Evolutionary conservation across 2,797 vertebrate species (phyloP).

Genomic region (Coracias cyanogaster): DNA sequence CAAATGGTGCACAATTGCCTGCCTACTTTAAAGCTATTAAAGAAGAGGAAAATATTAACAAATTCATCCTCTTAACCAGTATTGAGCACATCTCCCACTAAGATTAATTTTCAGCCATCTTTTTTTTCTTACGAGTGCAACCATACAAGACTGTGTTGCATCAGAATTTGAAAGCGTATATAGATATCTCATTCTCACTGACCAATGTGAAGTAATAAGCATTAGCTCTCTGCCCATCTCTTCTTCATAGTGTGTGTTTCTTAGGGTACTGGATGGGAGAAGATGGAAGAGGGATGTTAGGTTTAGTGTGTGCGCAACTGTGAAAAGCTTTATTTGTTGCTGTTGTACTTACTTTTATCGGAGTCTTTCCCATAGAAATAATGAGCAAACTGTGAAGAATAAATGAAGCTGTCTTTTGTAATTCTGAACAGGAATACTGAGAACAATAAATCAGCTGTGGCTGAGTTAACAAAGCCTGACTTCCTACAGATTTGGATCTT

Average conservation of each 20-base stretch:
- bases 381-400: not conserved
- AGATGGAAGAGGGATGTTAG: not conserved
- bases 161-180: not conserved
- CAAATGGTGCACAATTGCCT: not conserved
- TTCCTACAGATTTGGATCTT: not conserved
- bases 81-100: not conserved
- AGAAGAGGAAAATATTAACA: not conserved
- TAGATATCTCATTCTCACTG: not conserved
- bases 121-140: not conserved
- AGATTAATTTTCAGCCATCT: not conserved
- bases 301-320: not conserved
- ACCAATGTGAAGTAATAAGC: not conserved
- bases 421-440: not conserved
- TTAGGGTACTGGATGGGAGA: not conserved
- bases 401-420: not conserved
- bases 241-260: not conserved
- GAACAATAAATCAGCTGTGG: not conserved
- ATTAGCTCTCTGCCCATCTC: not conserved
- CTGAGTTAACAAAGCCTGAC: not conserved
- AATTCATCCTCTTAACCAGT: not conserved
- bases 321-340: not conserved
- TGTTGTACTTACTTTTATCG: not conserved
- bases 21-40: not conserved
- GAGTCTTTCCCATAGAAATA: not conserved
- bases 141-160: not conserved